Conservation (phyloP, 2,888 invertebrate species). For the Parnassius glacialis region DNA sequence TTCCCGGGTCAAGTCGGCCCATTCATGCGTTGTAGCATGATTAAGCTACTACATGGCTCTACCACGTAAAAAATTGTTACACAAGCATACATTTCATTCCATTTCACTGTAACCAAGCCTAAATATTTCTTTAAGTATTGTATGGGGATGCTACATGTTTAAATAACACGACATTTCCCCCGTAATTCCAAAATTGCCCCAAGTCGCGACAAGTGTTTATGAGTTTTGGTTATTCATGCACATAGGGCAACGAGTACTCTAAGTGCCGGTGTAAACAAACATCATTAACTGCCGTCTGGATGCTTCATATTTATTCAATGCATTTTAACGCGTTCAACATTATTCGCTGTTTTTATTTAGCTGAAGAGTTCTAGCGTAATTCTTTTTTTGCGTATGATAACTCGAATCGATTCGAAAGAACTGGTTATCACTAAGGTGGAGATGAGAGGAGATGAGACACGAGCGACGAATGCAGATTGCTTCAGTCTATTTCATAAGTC, state of each 20-base stretch:
- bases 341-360: neutral
- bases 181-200: constrained; percentile 12
- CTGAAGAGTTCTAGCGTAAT: neutral
- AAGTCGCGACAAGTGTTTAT: constrained; percentile 48
- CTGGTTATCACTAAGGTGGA: no score
- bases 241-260: constrained; percentile 33
- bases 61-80: no score
- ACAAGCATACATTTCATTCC: no score
- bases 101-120: no score
- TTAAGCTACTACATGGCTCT: no score
- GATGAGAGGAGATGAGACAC: no score
- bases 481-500: no score
- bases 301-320: constrained; percentile 21
- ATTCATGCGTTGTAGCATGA: no score
- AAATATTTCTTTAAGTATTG: no score
- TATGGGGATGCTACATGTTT: no score
- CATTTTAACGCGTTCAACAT: constrained; percentile 15
- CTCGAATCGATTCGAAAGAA: neutral
- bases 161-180: neutral
- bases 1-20: no score
- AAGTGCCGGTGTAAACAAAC: constrained; percentile 15
- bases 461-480: no score
- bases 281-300: constrained; percentile 16
- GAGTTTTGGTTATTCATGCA: constrained; percentile 58
- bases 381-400: neutral